Evolutionary conservation across 2,113 vertebrate genomes (phyloP).

Genomic region (Channa maculata): DNA sequence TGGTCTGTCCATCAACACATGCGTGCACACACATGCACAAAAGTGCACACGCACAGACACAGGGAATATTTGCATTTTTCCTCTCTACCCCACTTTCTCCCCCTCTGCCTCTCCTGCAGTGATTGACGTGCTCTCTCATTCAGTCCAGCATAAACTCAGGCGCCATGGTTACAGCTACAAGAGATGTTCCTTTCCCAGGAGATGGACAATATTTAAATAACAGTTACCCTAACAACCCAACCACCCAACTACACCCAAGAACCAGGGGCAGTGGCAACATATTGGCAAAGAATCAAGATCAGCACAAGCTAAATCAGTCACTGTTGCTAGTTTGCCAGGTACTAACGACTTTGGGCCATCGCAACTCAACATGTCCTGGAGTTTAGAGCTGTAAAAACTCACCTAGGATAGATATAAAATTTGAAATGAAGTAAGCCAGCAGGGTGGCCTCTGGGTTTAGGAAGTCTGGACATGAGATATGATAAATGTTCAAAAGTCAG

Average conservation of each 20-base stretch:
- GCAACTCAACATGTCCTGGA: constrained; percentile 22
- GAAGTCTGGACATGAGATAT: constrained; percentile 16
- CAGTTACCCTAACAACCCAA: constrained; percentile 58
- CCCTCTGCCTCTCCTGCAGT: constrained; percentile 29
- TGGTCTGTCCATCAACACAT: constrained; percentile 57
- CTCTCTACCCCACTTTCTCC: constrained; percentile 18
- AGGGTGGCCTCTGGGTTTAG: constrained; percentile 26
- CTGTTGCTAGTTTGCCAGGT: constrained; percentile 14
- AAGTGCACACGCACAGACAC: background rate
- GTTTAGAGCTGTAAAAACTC: constrained; percentile 50
- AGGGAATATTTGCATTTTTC: constrained; percentile 62
- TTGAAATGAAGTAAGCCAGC: constrained; percentile 24
- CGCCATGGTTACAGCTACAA: constrained; percentile 70
- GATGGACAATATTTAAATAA: constrained; percentile 78
- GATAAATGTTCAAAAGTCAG: constrained; percentile 26
- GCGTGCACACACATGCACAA: background rate
- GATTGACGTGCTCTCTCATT: constrained; percentile 73
- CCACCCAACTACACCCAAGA: constrained; percentile 10
- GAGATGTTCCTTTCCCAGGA: constrained; percentile 64
- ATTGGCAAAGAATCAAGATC: constrained; percentile 26
- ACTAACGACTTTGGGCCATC: constrained; percentile 30
- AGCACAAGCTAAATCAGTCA: constrained; percentile 21
- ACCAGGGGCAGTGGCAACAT: constrained; percentile 23
- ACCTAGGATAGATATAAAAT: constrained; percentile 53
- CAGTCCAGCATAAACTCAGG: constrained; percentile 58